phyloP scores from a whole-genome alignment of 2,888 invertebrate genomes.

The Periphyllus acericola region DNA sequence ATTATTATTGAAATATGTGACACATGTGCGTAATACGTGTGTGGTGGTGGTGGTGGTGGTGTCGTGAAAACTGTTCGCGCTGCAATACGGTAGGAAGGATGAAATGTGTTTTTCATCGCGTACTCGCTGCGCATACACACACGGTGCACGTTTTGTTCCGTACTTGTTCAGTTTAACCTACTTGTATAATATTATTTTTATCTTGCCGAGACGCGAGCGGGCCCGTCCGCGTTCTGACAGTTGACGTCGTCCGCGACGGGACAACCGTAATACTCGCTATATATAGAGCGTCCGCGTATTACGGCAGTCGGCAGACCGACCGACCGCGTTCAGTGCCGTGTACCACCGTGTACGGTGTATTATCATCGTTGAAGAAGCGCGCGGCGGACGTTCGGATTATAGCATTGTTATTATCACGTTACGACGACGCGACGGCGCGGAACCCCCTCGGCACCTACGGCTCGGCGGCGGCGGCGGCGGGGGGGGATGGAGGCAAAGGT shows the following conservation, averaged over 20 bases:
- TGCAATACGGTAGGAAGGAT: not conserved
- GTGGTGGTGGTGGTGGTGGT: no score
- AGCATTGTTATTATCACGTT: not conserved
- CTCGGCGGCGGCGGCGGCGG: no score
- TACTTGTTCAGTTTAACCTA: slow-evolving; percentile 26
- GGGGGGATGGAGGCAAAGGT: no score
- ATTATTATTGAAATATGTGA: no score
- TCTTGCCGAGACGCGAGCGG: not conserved
- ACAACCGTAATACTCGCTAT: not conserved
- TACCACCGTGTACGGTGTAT: no score
- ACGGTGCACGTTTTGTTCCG: not conserved
- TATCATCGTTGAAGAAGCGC: not conserved
- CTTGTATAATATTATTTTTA: slow-evolving; percentile 19
- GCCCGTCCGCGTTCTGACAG: not conserved
- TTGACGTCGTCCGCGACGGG: not conserved
- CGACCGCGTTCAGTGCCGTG: no score
- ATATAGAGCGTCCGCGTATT: no score
- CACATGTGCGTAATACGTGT: no score
- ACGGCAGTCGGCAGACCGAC: no score
- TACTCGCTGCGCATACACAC: not conserved
- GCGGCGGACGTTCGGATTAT: not conserved
- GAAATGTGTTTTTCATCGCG: not conserved
- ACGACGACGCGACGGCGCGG: not conserved
- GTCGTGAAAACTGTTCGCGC: no score
- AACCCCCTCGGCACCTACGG: not conserved